phyloP scores from a whole-genome alignment of 2,888 invertebrate species.

The Peribatodes rhomboidaria region DNA sequence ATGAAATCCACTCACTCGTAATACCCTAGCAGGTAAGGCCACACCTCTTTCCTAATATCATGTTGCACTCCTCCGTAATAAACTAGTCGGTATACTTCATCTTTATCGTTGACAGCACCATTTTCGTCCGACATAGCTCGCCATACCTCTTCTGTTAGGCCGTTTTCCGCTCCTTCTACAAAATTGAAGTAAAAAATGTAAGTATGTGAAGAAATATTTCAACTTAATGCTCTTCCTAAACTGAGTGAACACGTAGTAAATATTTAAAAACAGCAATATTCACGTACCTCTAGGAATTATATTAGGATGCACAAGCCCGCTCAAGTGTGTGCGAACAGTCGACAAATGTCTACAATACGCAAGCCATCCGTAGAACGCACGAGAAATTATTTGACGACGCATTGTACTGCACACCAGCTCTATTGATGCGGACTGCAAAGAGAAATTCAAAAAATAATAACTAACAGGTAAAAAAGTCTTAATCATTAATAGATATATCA shows the following conservation, averaged over 20 bases:
- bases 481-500: too few species aligned
- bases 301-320: slow-evolving; percentile 93
- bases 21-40: slow-evolving; percentile 96
- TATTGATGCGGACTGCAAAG: slow-evolving; percentile 85
- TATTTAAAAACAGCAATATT: neutral
- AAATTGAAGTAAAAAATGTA: too few species aligned
- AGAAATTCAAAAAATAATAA: neutral
- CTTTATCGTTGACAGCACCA: slow-evolving; percentile 87
- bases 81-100: slow-evolving; percentile 93
- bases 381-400: slow-evolving; percentile 97
- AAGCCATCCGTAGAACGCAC: slow-evolving; percentile 98
- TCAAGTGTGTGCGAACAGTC: slow-evolving; percentile 96
- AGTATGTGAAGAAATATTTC: too few species aligned
- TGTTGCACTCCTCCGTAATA: slow-evolving; percentile 96
- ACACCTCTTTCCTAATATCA: slow-evolving; percentile 92
- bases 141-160: slow-evolving; percentile 93
- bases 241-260: neutral
- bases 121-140: slow-evolving; percentile 87
- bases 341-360: slow-evolving; percentile 97
- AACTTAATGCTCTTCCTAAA: too few species aligned
- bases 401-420: slow-evolving; percentile 97
- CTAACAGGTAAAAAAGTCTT: too few species aligned
- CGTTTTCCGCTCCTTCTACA: slow-evolving; percentile 87
- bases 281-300: slow-evolving; percentile 88
- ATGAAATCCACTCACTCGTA: slow-evolving; percentile 84